Evolutionary conservation across 2,888 invertebrate species (phyloP).

Genomic region (Harpagoxenus sublaevis): DNA sequence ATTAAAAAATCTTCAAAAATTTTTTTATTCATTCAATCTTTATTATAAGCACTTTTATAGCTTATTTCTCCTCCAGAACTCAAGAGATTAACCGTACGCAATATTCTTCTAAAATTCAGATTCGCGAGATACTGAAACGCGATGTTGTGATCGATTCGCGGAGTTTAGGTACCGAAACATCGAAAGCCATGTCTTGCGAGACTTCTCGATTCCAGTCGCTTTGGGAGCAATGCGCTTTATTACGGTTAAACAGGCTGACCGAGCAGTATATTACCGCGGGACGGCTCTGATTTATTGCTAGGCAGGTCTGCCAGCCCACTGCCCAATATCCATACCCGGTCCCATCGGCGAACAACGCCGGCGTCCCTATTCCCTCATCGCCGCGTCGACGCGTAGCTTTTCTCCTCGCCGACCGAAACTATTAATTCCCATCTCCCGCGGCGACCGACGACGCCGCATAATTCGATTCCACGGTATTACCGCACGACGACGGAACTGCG

Average conservation of each 20-base stretch:
- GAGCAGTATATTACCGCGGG: slow-evolving; percentile 80
- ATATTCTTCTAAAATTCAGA: not conserved
- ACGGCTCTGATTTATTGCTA: slow-evolving; percentile 80
- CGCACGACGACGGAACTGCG: slow-evolving; percentile 41
- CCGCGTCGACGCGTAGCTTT: slow-evolving; percentile 62
- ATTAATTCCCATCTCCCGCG: slow-evolving; percentile 81
- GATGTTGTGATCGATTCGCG: not conserved
- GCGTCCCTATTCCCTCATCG: slow-evolving; percentile 27
- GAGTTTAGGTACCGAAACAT: not conserved
- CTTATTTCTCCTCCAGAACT: not conserved
- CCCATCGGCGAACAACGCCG: slow-evolving; percentile 65
- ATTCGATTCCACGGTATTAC: slow-evolving; percentile 51
- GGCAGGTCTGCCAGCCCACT: slow-evolving; percentile 76
- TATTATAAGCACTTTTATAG: not conserved
- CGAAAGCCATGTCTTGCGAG: slow-evolving; percentile 29
- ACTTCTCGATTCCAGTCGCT: slow-evolving; percentile 39
- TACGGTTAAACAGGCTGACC: slow-evolving; percentile 82
- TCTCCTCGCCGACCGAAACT: slow-evolving; percentile 79
- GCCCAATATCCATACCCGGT: slow-evolving; percentile 79
- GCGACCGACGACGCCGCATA: slow-evolving; percentile 48
- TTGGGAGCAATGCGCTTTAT: slow-evolving; percentile 76
- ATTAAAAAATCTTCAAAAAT: not conserved
- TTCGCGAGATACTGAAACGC: not conserved
- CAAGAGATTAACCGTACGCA: not conserved
- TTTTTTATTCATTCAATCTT: not conserved